These are phyloP conservation scores for Lasioglossum zephyrum DNA, from an alignment of 2,888 invertebrate genomes.

Conservation along the genomic window DNA sequence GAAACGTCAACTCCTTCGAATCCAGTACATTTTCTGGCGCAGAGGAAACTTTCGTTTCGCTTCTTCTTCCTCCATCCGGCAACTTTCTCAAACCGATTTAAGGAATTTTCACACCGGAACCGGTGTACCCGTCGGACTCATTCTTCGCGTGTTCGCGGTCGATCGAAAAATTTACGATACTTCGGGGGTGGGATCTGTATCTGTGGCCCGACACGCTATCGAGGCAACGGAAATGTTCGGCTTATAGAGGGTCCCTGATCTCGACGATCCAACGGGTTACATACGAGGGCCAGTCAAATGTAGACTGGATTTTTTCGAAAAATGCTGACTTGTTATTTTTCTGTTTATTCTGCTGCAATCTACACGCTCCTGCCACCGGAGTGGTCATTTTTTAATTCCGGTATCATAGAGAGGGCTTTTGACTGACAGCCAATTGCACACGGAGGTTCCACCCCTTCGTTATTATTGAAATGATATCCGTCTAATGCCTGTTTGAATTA, in stretches of 20 bases:
- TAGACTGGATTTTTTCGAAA: background rate
- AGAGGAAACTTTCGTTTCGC: slow-evolving; percentile 45
- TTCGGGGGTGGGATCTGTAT: background rate
- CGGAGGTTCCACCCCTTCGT: background rate
- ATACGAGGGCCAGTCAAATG: background rate
- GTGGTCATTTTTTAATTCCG: background rate
- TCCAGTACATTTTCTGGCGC: slow-evolving; percentile 15
- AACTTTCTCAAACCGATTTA: slow-evolving; percentile 47
- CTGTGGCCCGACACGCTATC: slow-evolving; percentile 20
- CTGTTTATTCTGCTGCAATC: background rate
- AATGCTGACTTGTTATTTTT: background rate
- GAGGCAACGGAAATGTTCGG: slow-evolving; percentile 71
- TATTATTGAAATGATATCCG: background rate
- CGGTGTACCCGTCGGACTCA: slow-evolving; percentile 24
- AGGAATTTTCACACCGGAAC: slow-evolving; percentile 39
- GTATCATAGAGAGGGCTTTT: background rate
- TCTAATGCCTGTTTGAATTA: background rate
- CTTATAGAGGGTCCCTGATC: background rate
- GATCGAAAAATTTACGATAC: slow-evolving; percentile 19
- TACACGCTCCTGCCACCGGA: background rate
- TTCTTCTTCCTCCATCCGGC: background rate
- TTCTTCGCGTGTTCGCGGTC: slow-evolving; percentile 23
- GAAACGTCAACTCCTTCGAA: slow-evolving; percentile 38
- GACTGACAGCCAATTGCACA: background rate
- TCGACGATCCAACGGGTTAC: slow-evolving; percentile 37